Evolutionary conservation across 2,888 invertebrate species (phyloP).

Genomic region (Sicus ferrugineus): DNA sequence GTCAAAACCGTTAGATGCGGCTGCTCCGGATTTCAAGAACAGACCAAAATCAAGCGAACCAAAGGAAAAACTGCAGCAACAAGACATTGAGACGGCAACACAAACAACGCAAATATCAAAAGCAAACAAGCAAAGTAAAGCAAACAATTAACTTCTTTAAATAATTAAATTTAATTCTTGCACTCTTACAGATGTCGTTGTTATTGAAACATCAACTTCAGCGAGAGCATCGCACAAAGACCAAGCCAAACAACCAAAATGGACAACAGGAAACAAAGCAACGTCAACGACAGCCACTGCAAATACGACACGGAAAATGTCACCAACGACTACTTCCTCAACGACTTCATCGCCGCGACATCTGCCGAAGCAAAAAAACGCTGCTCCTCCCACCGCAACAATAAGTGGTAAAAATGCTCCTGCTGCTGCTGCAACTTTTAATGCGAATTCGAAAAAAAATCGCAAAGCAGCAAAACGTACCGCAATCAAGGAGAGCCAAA

Average conservation of each 20-base stretch:
- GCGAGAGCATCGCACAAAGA: conserved; percentile 7
- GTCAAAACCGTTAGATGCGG: neutral
- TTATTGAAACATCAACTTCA: neutral
- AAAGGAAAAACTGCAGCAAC: neutral
- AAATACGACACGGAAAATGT: conserved; percentile 28
- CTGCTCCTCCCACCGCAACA: conserved; percentile 25
- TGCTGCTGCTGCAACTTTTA: conserved; percentile 8
- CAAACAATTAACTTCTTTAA: neutral
- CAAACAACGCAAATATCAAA: conserved; percentile 13
- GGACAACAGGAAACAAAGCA: neutral
- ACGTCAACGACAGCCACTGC: neutral
- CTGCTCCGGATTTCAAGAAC: neutral
- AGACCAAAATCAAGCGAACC: neutral
- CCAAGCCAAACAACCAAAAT: conserved; percentile 1
- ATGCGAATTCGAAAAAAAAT: conserved; percentile 43
- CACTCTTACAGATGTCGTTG: conserved; percentile 19
- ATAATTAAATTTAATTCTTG: conserved; percentile 12
- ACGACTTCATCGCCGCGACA: conserved; percentile 54
- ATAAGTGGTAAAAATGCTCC: conserved; percentile 20
- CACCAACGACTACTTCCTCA: conserved; percentile 47
- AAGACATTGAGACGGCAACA: neutral
- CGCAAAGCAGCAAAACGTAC: conserved; percentile 50
- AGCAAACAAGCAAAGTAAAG: conserved; percentile 21
- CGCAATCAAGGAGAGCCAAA: conserved; percentile 51
- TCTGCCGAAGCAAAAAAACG: conserved; percentile 32